These are phyloP conservation scores for Pluvianellus socialis DNA, from an alignment of 2,113 vertebrate genomes.

Conservation along the genomic window DNA sequence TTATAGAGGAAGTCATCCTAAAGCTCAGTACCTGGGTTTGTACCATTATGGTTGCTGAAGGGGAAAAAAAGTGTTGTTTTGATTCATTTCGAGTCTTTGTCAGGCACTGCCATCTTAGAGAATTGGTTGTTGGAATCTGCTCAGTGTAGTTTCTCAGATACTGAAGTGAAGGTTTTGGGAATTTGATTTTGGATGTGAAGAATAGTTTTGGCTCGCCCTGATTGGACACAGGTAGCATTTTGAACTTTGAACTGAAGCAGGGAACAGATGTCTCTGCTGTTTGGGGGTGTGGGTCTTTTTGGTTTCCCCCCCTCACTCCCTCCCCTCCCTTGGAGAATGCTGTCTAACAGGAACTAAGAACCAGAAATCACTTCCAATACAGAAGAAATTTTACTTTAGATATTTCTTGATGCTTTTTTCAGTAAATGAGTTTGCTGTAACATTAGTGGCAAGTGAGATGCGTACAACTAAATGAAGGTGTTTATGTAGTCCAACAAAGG, in stretches of 20 bases:
- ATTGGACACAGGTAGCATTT: background rate
- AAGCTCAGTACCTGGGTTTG: background rate
- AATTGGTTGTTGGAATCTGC: background rate
- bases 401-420: background rate
- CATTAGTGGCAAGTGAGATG: background rate
- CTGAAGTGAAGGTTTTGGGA: background rate
- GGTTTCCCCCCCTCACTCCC: too few species aligned
- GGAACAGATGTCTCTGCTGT: background rate
- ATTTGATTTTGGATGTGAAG: background rate
- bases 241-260: background rate
- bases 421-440: background rate
- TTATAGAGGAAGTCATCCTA: background rate
- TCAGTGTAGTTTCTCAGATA: background rate
- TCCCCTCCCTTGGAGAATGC: background rate
- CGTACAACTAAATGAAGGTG: background rate
- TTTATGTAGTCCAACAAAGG: background rate
- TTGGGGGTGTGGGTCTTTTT: background rate
- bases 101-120: background rate
- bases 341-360: background rate
- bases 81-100: background rate
- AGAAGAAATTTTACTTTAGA: background rate
- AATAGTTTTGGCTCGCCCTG: background rate
- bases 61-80: background rate
- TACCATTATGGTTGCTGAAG: background rate
- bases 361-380: background rate